Evolutionary conservation across 2,888 invertebrate species (phyloP).

Genomic region (Dexiosoma caninum): DNA sequence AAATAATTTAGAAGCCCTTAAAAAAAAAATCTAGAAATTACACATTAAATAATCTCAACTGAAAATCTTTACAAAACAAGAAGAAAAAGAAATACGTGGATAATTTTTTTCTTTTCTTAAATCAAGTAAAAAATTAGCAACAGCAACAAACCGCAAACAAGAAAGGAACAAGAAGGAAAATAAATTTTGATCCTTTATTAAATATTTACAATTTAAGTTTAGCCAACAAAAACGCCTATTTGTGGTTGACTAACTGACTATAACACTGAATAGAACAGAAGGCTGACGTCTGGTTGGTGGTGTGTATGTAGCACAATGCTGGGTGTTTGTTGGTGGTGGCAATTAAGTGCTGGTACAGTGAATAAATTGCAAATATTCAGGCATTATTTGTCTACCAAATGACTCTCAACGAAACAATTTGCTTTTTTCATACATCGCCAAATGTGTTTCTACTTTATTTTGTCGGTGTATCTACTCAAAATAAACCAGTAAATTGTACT

Average conservation of each 20-base stretch:
- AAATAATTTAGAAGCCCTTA: not conserved
- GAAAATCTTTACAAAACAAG: slow-evolving; percentile 24
- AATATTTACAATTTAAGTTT: slow-evolving; percentile 78
- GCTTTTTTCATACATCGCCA: slow-evolving; percentile 1
- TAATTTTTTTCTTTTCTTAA: not conserved
- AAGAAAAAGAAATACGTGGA: not conserved
- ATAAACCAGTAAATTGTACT: slow-evolving; percentile 12
- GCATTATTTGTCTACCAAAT: slow-evolving; percentile 52
- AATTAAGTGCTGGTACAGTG: slow-evolving; percentile 23
- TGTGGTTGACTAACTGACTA: slow-evolving; percentile 47
- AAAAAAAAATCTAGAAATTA: slow-evolving; percentile 16
- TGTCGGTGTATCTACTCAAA: slow-evolving; percentile 14
- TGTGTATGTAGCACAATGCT: not conserved
- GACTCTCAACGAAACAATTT: slow-evolving; percentile 58
- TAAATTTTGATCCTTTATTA: slow-evolving; percentile 59
- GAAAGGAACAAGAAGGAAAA: slow-evolving; percentile 13
- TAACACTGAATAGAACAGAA: not conserved
- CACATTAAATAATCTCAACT: slow-evolving; percentile 35
- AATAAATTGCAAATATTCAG: slow-evolving; percentile 52
- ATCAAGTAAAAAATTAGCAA: slow-evolving; percentile 21
- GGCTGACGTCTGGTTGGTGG: slow-evolving; percentile 1
- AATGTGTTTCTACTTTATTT: not conserved
- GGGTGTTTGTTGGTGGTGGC: slow-evolving; percentile 1
- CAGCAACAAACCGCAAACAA: slow-evolving; percentile 16
- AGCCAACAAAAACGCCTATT: slow-evolving; percentile 72